Base-by-base conservation (phyloP, 2,113 vertebrate genomes). In the Cochlearius cochlearius region DNA sequence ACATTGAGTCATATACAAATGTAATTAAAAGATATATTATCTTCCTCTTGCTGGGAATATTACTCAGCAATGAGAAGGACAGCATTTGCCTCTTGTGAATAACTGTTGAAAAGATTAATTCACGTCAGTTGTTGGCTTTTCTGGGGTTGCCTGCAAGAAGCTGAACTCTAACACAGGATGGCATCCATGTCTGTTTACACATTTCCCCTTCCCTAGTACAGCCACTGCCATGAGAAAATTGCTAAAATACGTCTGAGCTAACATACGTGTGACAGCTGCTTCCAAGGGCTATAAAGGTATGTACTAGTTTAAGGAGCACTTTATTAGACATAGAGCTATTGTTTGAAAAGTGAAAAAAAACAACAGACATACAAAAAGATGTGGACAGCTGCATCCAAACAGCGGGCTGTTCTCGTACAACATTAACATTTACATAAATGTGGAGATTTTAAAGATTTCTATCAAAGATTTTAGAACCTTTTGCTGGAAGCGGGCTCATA, bases 401-500 rank as follows among this genome's bases (percentile, higher is more conserved):
- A 94, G 77, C 14, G 14, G 49, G 41, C 30, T 66, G 45, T 93
- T 83, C 88, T 79, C 50, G 77, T 64, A 66, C 34, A 74, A 94
- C 81, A 88, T 95, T 88, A 95, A 77, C 23, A 67, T 38, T 86
- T 34, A 62, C 30, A 58, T 43, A 45, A 60, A 91, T 69, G 58
- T 41, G 26, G n/a, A 52, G 19, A 38, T 12, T 91, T 95, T 63
- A 86, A 96, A 96, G 60, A 67, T 84, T 90, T 59, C 69, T 91
- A 27, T 89, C 60, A 94, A 73, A 83, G 32, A 36, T 86, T 96
- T 97, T 95, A 90, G 96, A 93, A 88, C 59, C 38, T 58, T 88
- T 93, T 92, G 39, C 83, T 91, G 16, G 21, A 93, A 82, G 9
- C 73, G 58, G 23, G 39, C 23, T 89, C 12, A 39, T 3, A 53